A percentile compares a stretch with the other conserved stretches of the same genome.
Conservation (phyloP, 2,888 invertebrate species). For the Lepidocyrtoides sp. region DNA sequence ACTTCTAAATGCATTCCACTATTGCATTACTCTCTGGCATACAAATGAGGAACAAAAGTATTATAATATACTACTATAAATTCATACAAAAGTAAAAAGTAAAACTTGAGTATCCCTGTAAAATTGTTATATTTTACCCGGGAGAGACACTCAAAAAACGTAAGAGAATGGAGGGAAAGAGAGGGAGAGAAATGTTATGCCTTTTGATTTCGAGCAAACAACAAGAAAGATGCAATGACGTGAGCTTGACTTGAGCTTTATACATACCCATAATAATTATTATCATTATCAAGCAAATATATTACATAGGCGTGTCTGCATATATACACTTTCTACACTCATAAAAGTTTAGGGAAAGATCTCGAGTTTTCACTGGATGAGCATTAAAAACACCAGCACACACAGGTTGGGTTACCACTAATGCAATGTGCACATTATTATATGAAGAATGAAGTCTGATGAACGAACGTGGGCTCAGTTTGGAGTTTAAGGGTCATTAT, state of each 20-base stretch:
- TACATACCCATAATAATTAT: slow-evolving; percentile 6
- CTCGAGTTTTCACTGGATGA: not conserved
- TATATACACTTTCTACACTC: not conserved
- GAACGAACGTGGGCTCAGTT: not conserved
- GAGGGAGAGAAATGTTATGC: not conserved
- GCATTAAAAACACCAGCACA: not conserved
- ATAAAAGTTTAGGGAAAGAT: not conserved
- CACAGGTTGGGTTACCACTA: not conserved
- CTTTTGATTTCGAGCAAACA: slow-evolving; percentile 22
- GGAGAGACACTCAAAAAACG: not conserved
- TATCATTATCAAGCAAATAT: not conserved
- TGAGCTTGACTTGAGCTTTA: slow-evolving; percentile 13
- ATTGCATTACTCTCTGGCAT: not conserved
- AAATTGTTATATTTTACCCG: slow-evolving; percentile 50
- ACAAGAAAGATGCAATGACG: slow-evolving; percentile 25
- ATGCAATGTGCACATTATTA: not conserved
- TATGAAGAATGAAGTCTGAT: too few species aligned
- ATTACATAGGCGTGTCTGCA: not conserved
- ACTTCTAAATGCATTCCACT: not conserved
- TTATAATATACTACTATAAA: not conserved
- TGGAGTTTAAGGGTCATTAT: slow-evolving; percentile 67
- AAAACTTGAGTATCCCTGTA: not conserved
- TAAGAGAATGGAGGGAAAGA: not conserved
- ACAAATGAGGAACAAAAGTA: not conserved
- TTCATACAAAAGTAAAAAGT: not conserved